Evolutionary conservation across 2,113 vertebrate species (phyloP).

Genomic region (Parotia lawesii): DNA sequence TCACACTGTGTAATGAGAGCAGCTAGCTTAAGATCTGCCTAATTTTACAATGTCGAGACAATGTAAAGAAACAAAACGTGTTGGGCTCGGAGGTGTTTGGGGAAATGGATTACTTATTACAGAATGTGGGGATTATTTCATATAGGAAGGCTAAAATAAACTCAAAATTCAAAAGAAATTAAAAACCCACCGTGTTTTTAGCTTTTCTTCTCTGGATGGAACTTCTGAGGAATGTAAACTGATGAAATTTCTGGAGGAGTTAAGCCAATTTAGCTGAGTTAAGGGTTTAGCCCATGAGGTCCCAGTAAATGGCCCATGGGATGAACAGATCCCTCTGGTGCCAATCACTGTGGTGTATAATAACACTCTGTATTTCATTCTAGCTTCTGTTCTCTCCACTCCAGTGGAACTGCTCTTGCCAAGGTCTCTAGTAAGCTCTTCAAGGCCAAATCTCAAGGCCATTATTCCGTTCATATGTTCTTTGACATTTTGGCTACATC

Average conservation of each 20-base stretch:
- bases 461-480: slow-evolving; percentile 51
- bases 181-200: not conserved
- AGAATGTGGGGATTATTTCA: not conserved
- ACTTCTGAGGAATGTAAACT: not conserved
- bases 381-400: slow-evolving; percentile 49
- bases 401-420: slow-evolving; percentile 34
- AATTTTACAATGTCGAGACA: slow-evolving; percentile 15
- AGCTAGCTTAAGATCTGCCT: not conserved
- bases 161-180: not conserved
- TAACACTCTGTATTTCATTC: not conserved
- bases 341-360: not conserved
- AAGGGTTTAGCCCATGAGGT: not conserved
- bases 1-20: slow-evolving; percentile 29
- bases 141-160: not conserved
- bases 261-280: not conserved
- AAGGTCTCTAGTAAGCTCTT: slow-evolving; percentile 43
- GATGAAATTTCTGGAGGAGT: not conserved
- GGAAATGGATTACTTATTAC: not conserved
- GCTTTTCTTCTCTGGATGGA: not conserved
- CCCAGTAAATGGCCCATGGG: not conserved
- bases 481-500: slow-evolving; percentile 49
- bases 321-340: not conserved
- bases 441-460: slow-evolving; percentile 47
- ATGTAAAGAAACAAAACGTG: not conserved
- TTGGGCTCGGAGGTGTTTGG: not conserved